These are phyloP conservation scores for Cyphomyrmex costatus DNA, from an alignment of 1,140 invertebrate genomes.

Conservation along the genomic window DNA sequence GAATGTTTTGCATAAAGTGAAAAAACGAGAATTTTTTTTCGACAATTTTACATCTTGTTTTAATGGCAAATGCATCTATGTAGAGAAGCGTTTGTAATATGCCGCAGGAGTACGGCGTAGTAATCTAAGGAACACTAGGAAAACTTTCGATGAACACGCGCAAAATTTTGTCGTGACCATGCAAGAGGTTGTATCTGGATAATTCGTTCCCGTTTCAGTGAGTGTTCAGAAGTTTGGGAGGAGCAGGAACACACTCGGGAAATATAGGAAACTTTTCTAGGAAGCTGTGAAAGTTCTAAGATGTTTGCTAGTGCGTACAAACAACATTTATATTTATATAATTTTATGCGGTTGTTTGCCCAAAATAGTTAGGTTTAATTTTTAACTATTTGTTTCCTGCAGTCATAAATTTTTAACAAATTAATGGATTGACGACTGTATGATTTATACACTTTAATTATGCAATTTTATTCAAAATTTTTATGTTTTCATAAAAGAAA, in stretches of 20 bases:
- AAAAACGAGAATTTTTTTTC: not conserved
- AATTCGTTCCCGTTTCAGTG: slow-evolving; percentile 45
- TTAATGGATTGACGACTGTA: not conserved
- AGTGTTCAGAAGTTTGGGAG: slow-evolving; percentile 23
- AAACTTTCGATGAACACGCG: slow-evolving; percentile 57
- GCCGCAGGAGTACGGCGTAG: not conserved
- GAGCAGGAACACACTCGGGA: slow-evolving; percentile 6
- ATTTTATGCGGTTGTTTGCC: slow-evolving; percentile 6
- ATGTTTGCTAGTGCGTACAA: not conserved
- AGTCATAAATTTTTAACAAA: not conserved
- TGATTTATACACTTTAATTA: too few species aligned
- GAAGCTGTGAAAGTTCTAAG: slow-evolving; percentile 17
- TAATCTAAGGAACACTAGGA: slow-evolving; percentile 40
- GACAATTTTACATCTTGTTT: slow-evolving; percentile 22
- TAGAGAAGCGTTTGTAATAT: not conserved
- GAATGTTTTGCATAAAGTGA: not conserved
- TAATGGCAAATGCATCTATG: not conserved
- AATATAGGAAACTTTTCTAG: slow-evolving; percentile 50
- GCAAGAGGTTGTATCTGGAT: slow-evolving; percentile 26
- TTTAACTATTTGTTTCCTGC: not conserved
- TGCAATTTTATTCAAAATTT: too few species aligned
- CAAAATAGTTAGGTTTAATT: not conserved
- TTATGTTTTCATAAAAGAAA: too few species aligned
- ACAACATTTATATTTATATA: slow-evolving; percentile 6
- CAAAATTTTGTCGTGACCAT: slow-evolving; percentile 50